Evolutionary conservation across 2,797 vertebrate species (phyloP).

Genomic region (Brachyrhaphis roseni): DNA sequence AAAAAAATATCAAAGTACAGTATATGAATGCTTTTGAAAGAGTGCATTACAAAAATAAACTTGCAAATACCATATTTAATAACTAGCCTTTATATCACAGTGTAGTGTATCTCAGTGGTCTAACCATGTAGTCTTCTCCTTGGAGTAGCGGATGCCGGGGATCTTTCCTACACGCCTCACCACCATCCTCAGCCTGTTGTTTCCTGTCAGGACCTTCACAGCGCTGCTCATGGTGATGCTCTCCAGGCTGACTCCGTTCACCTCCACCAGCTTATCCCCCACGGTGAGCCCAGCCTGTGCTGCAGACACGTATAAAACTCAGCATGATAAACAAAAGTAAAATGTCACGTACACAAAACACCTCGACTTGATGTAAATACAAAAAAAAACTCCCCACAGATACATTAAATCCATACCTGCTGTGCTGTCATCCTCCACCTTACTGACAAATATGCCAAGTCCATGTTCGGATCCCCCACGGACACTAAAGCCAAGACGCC

Average conservation of each 20-base stretch:
- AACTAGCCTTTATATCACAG: background rate
- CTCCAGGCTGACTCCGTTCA: conserved; percentile 95
- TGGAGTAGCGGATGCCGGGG: conserved; percentile 96
- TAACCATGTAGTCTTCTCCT: conserved; percentile 97
- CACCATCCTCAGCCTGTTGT: conserved; percentile 93
- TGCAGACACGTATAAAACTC: conserved; percentile 65
- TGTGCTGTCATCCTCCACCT: conserved; percentile 92
- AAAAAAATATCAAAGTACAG: background rate
- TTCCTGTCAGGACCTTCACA: conserved; percentile 93
- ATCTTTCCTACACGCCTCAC: conserved; percentile 94
- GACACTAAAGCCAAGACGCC: conserved; percentile 95
- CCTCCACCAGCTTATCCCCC: conserved; percentile 96
- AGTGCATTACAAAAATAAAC: background rate
- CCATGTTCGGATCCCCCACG: conserved; percentile 96
- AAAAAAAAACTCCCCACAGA: background rate
- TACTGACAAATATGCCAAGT: conserved; percentile 96
- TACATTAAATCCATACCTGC: conserved; percentile 82
- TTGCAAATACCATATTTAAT: background rate
- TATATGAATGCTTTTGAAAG: background rate
- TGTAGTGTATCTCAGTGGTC: conserved; percentile 29
- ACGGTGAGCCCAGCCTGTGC: conserved; percentile 90
- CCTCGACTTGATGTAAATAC: conserved; percentile 13
- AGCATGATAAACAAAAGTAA: conserved; percentile 15
- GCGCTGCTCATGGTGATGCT: conserved; percentile 98
- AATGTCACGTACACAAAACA: conserved; percentile 17